These are phyloP conservation scores for Bucco capensis DNA, from an alignment of 2,113 vertebrate genomes.

Conservation along the genomic window DNA sequence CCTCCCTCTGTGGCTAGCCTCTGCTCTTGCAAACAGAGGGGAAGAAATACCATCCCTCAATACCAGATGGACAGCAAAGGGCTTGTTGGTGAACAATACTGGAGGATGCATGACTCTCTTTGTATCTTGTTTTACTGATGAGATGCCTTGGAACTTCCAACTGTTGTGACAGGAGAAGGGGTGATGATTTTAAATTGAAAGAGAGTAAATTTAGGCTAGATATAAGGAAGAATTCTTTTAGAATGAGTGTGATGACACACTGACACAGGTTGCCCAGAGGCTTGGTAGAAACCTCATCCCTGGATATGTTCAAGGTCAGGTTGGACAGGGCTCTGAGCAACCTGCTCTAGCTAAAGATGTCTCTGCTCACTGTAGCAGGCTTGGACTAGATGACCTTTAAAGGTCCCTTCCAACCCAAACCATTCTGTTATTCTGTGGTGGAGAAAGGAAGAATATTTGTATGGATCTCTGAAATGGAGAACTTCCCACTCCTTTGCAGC, in stretches of 20 bases:
- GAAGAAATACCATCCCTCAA: neutral
- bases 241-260: too few relatives aligned
- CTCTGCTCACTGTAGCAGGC: too few relatives aligned
- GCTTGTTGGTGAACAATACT: neutral
- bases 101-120: neutral
- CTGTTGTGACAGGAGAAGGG: neutral
- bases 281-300: too few relatives aligned
- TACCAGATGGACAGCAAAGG: neutral
- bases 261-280: too few relatives aligned
- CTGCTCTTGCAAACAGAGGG: neutral
- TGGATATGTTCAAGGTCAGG: too few relatives aligned
- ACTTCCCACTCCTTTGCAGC: neutral
- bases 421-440: neutral
- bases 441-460: neutral
- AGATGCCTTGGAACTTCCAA: neutral
- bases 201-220: neutral
- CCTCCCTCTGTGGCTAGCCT: rapidly evolving
- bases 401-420: too few relatives aligned
- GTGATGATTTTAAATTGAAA: neutral
- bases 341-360: too few relatives aligned
- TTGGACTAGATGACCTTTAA: too few relatives aligned
- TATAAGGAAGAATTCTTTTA: neutral
- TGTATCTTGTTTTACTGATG: neutral
- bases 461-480: neutral
- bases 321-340: too few relatives aligned